Base-by-base conservation (phyloP, 1,140 invertebrate genomes). In the Eupristina koningsbergeri region DNA sequence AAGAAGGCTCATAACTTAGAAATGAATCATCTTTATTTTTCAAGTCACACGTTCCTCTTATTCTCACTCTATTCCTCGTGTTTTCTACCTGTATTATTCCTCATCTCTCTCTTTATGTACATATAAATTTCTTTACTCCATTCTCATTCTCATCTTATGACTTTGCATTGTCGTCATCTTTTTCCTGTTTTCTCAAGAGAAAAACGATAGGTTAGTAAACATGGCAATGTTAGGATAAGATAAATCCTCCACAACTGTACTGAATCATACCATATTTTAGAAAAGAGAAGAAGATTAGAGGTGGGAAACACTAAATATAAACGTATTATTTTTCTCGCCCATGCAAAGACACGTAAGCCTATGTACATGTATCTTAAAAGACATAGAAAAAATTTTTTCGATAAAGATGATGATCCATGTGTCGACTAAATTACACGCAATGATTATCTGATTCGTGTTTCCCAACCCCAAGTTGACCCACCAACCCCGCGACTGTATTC, bases 161-260 rank as follows among this genome's bases (percentile, higher is more conserved):
- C 69, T 74, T n/a, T 74, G 34, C 58, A 31, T 64, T 67, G 64
- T 84, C 39, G 77, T 84, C n/a, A 36, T 78, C 82, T n/a, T 84
- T 47, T 19, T 75, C n/a, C 45, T 76, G 47, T 47, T 83, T 74
- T 67, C 77, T 47, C 58, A 63, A 15, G 67, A 58, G 85, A 84
- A 86, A 86, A 87, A 79, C 80, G 73, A 31, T 41, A 76, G 74
- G 69, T 83, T 81, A 61, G 64, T 61, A 36, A 29, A 81, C 45
- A 69, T 36, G 77, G 80, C 71, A 83, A 85, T 84, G 63, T 69
- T 79, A 29, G 86, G 78, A 83, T 86, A 85, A 85, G 84, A 81
- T 85, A 88, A 86, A 78, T 75, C 75, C 31, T 39, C 78, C 81
- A 84, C 81, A 85, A 78, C 41, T 84, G 75, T 78, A 75, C 75